These are phyloP conservation scores for Semibalanus balanoides DNA, from an alignment of 1,140 invertebrate species.

Conservation along the genomic window DNA sequence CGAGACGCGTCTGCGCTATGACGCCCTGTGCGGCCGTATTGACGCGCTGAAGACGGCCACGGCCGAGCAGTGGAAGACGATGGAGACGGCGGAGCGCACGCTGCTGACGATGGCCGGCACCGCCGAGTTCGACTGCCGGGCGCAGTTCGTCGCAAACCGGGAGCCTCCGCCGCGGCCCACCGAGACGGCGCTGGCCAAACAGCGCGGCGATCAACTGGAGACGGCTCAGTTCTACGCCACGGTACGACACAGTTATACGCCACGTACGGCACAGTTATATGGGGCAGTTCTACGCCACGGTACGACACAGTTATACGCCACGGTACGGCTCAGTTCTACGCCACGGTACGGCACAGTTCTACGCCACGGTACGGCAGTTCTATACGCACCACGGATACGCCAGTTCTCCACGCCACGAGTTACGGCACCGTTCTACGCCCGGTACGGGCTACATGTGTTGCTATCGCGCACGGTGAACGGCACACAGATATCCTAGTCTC, in stretches of 20 bases:
- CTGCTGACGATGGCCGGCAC: slow-evolving; percentile 59
- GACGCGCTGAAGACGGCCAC: slow-evolving; percentile 69
- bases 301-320: too few species aligned
- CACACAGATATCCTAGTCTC: too few species aligned
- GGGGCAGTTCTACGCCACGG: neutral
- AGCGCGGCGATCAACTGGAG: slow-evolving; percentile 60
- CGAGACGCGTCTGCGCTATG: slow-evolving; percentile 66
- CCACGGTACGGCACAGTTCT: slow-evolving; percentile 44
- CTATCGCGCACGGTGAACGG: too few species aligned
- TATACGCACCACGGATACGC: too few species aligned
- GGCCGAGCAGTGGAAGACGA: slow-evolving; percentile 88
- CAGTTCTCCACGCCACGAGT: slow-evolving; percentile 72
- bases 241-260: slow-evolving; percentile 38
- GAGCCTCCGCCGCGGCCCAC: slow-evolving; percentile 21
- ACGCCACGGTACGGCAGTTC: neutral
- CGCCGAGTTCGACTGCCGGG: neutral
- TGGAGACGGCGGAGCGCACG: slow-evolving; percentile 81
- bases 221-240: slow-evolving; percentile 76
- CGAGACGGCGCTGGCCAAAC: slow-evolving; percentile 49
- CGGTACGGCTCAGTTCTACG: slow-evolving; percentile 80
- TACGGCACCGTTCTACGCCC: too few species aligned
- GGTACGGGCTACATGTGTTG: too few species aligned
- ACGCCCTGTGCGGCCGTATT: slow-evolving; percentile 62
- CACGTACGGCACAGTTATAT: neutral
- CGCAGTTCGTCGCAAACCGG: neutral